These are phyloP conservation scores for Andinoacara biseriatus DNA, from an alignment of 2,113 vertebrate species.

Conservation along the genomic window DNA sequence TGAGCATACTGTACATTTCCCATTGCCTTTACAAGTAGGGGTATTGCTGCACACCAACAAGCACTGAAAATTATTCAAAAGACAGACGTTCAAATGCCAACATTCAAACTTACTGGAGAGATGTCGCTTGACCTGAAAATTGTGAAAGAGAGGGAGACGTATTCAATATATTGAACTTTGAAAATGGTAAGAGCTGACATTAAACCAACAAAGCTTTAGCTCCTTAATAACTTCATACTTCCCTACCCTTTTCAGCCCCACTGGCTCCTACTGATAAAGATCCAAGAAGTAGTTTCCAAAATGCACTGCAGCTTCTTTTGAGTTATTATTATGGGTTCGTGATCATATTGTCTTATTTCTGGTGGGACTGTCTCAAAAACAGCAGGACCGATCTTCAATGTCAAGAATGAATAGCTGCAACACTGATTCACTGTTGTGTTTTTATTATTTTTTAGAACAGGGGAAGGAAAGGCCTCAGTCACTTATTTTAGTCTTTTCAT, in stretches of 20 bases:
- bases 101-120: constrained; percentile 83
- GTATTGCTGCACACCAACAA: not conserved
- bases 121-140: constrained; percentile 85
- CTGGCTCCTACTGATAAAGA: not conserved
- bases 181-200: not conserved
- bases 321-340: not conserved
- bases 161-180: not conserved
- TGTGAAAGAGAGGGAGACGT: not conserved
- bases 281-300: not conserved
- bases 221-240: fast-evolving
- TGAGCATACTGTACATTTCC: not conserved
- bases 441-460: not conserved
- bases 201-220: not conserved
- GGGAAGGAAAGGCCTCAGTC: not conserved
- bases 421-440: not conserved
- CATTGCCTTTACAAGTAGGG: not conserved
- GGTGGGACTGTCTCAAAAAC: not conserved
- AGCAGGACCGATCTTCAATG: not conserved
- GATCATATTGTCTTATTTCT: not conserved
- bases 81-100: not conserved
- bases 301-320: not conserved
- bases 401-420: not conserved
- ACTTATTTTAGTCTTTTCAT: not conserved
- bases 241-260: fast-evolving
- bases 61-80: not conserved